A percentile compares a stretch with the other conserved stretches of the same genome.
Conservation (phyloP, 2,797 vertebrate species). For the Anas capensis region DNA sequence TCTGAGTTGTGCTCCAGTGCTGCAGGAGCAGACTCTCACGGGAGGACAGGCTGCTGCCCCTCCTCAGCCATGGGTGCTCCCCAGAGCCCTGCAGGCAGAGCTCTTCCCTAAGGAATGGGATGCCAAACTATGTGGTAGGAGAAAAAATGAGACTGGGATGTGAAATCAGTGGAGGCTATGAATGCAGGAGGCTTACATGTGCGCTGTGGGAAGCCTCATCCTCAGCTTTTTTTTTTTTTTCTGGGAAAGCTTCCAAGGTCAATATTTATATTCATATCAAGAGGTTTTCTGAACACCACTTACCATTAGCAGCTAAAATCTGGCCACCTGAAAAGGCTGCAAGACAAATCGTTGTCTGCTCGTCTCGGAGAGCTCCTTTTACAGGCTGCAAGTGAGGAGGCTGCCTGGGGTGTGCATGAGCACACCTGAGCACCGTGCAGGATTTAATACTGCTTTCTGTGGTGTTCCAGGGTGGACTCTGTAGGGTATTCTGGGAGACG, state of each 20-base stretch:
- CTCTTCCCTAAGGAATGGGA: not conserved
- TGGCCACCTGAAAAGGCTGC: not conserved
- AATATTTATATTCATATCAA: not conserved
- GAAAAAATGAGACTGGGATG: not conserved
- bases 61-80: not conserved
- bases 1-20: no score
- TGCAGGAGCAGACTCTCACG: not conserved
- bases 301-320: not conserved
- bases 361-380: not conserved
- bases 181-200: not conserved
- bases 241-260: not conserved
- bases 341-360: not conserved
- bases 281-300: not conserved
- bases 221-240: not conserved
- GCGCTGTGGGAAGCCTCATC: not conserved
- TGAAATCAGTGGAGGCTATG: not conserved
- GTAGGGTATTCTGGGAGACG: not conserved
- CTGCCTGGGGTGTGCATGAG: not conserved
- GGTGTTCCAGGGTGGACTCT: not conserved
- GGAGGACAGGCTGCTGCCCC: not conserved
- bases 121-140: not conserved
- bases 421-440: not conserved
- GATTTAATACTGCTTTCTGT: not conserved
- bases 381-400: not conserved
- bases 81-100: not conserved